These are phyloP conservation scores for Cephalopholis sonnerati DNA, from an alignment of 2,113 vertebrate genomes.

Conservation along the genomic window DNA sequence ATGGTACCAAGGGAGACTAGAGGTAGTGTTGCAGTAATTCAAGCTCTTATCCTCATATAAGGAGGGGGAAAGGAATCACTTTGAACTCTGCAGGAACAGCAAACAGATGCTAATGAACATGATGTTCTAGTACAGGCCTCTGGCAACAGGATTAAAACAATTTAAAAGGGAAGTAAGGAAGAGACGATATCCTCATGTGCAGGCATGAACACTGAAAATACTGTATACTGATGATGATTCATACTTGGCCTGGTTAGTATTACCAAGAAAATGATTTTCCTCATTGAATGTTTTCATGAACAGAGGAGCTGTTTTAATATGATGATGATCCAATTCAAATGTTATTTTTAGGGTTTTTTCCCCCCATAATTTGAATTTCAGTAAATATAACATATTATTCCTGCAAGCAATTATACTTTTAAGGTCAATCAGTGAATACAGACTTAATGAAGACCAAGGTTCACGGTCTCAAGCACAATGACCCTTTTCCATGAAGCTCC, in stretches of 20 bases:
- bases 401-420: conserved; percentile 30
- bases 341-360: conserved; percentile 5
- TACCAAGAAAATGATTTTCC: conserved; percentile 19
- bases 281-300: conserved; percentile 17
- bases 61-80: conserved; percentile 58
- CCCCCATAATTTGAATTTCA: conserved; percentile 16
- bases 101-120: conserved; percentile 82
- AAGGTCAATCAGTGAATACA: conserved; percentile 25
- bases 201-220: conserved; percentile 46
- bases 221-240: conserved; percentile 27
- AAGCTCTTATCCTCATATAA: conserved; percentile 67
- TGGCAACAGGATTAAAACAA: conserved; percentile 71
- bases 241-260: conserved; percentile 23
- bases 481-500: not conserved
- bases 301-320: conserved; percentile 8
- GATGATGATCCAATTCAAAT: conserved; percentile 34
- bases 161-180: conserved; percentile 55
- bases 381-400: not conserved
- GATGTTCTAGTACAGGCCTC: conserved; percentile 71
- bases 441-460: not conserved
- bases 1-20: conserved; percentile 58
- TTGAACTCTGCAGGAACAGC: conserved; percentile 73
- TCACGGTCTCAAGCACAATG: not conserved
- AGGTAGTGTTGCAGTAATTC: conserved; percentile 63
- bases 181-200: conserved; percentile 43